Base-by-base conservation (phyloP, 2,797 vertebrate genomes). In the Sebastes nivosus region DNA sequence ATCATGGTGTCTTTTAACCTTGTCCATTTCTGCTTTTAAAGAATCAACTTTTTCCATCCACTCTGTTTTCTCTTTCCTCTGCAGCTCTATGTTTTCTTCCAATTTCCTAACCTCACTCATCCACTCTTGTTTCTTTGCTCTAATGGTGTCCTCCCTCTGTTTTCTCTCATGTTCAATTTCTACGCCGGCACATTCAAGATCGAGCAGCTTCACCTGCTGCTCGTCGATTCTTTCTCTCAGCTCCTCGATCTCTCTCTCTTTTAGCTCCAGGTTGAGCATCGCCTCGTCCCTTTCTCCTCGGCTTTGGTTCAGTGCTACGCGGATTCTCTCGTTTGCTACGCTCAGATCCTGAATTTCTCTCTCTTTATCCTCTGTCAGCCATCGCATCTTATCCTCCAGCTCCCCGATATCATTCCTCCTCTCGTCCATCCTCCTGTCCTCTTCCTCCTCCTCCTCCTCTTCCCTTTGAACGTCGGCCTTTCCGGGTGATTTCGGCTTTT, bases 301-400 rank as follows among this genome's bases (percentile, higher is more conserved):
- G 1, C 57, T 76, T 69, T 90, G 92, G 50, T 74, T 86, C 11
- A 95, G 67, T 8, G 80, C 79, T 2, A 82, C 66, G 0, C 72
- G 50, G 38, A 91, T 67, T 36, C 90, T 82, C 64, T 88, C 88
- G 1, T 92, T 94, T 78, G 95, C 93, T 7, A 90, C 8, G 5
- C 30, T 91, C 55, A 96, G 71, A 64, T 95, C 95, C 64, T 94
- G 94, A 75, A 95, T 83, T 80, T 96, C 95, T 66, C 74, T 87
- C 54, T 96, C 95, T 67, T 94, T 95, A 54, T 95, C 95, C 71
- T 96, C 95, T 0, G 92, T 94, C 76, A 95, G 80, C 92, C 93
- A 94, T 4, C 54, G 79, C 83, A 95, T 95, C 86, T 93, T 93
- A 77, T 95, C 95, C 63, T 95, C 94, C 0, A 95, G 79, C 6